A percentile compares a stretch with the other conserved stretches of the same genome.
Conservation (phyloP, 1,140 invertebrate species). For the Heliconius hewitsoni region DNA sequence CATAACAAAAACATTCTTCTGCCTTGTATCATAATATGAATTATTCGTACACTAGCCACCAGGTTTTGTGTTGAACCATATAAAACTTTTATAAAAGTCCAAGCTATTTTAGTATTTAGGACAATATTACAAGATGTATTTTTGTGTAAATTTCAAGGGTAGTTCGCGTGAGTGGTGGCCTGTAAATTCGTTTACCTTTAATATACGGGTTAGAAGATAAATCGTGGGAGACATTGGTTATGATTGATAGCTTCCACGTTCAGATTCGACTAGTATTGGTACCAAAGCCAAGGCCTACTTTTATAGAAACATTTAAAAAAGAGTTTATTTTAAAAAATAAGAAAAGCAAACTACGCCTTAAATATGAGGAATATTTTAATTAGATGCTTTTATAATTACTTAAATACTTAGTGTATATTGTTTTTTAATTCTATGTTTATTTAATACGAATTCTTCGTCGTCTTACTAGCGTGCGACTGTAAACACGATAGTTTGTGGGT, state of each 20-base stretch:
- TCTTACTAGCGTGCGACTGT: too few species aligned
- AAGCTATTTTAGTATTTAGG: background rate
- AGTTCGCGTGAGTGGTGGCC: conserved; percentile 25
- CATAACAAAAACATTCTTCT: conserved; percentile 47
- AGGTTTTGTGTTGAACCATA: conserved; percentile 40
- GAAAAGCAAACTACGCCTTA: background rate
- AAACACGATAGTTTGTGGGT: too few species aligned
- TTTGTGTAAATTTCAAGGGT: background rate
- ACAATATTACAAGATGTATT: background rate
- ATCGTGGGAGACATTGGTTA: conserved; percentile 61
- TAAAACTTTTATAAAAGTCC: conserved; percentile 24
- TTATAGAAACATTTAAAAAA: conserved; percentile 20
- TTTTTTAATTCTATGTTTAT: too few species aligned
- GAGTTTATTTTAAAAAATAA: background rate
- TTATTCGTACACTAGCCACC: conserved; percentile 47
- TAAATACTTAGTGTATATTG: background rate
- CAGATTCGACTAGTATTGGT: conserved; percentile 44
- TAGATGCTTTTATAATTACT: background rate
- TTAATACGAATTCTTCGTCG: too few species aligned
- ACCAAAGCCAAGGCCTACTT: conserved; percentile 19
- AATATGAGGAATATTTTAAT: background rate
- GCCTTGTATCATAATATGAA: conserved; percentile 52
- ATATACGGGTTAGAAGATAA: conserved; percentile 65
- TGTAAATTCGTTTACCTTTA: conserved; percentile 55
- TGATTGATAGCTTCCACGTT: conserved; percentile 63